Evolutionary conservation across 2,888 invertebrate species (phyloP).

Genomic region (Alloplasta piceator): DNA sequence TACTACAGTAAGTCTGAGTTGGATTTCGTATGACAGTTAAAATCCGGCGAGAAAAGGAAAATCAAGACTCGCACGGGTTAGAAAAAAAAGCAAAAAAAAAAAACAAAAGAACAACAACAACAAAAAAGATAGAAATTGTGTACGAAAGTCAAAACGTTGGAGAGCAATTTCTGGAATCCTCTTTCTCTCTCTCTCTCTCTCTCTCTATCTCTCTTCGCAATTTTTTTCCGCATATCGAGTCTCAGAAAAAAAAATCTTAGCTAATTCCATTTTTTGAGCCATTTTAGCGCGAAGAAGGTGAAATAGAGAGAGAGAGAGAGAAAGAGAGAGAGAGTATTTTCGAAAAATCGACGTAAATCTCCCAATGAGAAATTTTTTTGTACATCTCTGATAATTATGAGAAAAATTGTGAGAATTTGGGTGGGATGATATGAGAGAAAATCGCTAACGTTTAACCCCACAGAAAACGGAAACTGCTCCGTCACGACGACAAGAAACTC

Average conservation of each 20-base stretch:
- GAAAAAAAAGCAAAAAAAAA: conserved; percentile 62
- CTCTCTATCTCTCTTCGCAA: too few species aligned
- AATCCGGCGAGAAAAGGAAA: conserved; percentile 75
- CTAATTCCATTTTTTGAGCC: too few species aligned
- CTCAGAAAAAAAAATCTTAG: not conserved
- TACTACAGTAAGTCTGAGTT: conserved; percentile 83
- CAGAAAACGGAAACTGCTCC: conserved; percentile 58
- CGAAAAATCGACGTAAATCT: not conserved
- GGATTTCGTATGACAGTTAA: conserved; percentile 89
- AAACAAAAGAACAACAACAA: not conserved
- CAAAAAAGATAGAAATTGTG: too few species aligned
- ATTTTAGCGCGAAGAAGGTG: too few species aligned
- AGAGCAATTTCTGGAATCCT: not conserved
- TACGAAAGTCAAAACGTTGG: not conserved
- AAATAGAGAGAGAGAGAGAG: not conserved
- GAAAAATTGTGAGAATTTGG: conserved; percentile 1
- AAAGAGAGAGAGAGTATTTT: not conserved
- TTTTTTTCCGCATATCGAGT: conserved; percentile 1
- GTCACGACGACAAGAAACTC: conserved; percentile 57
- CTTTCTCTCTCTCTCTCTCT: conserved; percentile 3
- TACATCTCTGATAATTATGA: too few species aligned
- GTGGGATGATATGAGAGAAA: conserved; percentile 51
- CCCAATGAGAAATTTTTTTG: not conserved
- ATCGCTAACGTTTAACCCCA: conserved; percentile 49
- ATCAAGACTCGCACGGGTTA: conserved; percentile 66